Conservation (phyloP, 2,113 vertebrate species). For the Pithys albifrons region DNA sequence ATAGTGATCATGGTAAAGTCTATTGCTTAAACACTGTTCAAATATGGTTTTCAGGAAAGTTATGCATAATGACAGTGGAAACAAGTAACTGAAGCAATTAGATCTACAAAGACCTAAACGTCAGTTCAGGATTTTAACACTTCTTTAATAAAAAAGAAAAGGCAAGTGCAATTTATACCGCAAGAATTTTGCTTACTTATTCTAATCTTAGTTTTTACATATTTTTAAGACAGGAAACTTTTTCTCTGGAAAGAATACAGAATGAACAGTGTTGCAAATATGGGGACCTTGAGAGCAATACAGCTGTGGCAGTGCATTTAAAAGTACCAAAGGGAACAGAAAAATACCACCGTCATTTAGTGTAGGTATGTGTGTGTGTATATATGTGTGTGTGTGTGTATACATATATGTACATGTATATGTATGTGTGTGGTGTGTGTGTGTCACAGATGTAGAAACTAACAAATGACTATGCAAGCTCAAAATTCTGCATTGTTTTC, state of each 20-base stretch:
- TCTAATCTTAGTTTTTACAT: neutral
- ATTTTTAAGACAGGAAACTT: neutral
- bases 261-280: neutral
- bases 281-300: rapidly evolving
- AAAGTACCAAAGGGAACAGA: neutral
- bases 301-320: neutral
- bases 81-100: neutral
- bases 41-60: neutral
- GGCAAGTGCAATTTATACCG: rapidly evolving
- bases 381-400: too few species aligned
- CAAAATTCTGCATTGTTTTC: neutral
- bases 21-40: neutral
- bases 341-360: neutral
- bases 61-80: neutral
- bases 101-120: neutral
- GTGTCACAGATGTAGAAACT: neutral
- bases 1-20: neutral
- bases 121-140: neutral
- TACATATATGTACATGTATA: too few species aligned
- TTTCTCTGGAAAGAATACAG: neutral
- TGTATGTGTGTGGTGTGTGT: too few species aligned
- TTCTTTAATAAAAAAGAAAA: neutral
- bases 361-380: too few species aligned
- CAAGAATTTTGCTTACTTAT: neutral
- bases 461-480: rapidly evolving